Conservation (phyloP, 2,888 invertebrate genomes). For the Abrostola triplasia region DNA sequence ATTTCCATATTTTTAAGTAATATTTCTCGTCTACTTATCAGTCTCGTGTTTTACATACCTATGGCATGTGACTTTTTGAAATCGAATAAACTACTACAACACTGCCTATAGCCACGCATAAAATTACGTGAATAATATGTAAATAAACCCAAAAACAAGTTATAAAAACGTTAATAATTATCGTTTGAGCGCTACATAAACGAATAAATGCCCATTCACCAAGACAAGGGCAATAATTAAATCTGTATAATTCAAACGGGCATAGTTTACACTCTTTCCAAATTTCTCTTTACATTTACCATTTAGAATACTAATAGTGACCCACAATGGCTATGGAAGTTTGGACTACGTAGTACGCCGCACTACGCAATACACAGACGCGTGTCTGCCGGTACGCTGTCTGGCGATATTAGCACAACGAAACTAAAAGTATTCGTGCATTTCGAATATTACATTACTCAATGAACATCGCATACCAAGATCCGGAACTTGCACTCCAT, state of each 20-base stretch:
- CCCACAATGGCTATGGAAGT: constrained; percentile 33
- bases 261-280: constrained; percentile 38
- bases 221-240: constrained; percentile 1
- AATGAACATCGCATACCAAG: constrained; percentile 39
- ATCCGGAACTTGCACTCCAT: constrained; percentile 58
- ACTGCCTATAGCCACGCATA: no score
- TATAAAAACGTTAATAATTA: neutral
- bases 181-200: neutral
- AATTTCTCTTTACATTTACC: constrained; percentile 53
- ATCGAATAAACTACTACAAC: no score
- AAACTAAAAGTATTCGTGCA: constrained; percentile 30
- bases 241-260: constrained; percentile 27
- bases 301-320: constrained; percentile 55
- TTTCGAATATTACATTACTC: constrained; percentile 35
- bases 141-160: neutral
- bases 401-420: constrained; percentile 5
- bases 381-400: neutral
- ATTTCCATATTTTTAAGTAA: no score
- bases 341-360: neutral
- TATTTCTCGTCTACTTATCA: no score
- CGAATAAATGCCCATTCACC: neutral
- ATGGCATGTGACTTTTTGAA: no score
- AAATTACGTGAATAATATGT: neutral
- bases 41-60: no score
- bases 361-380: neutral